A percentile compares a stretch with the other conserved stretches of the same genome.
These are phyloP conservation scores for Anastrepha obliqua DNA, from an alignment of 1,140 invertebrate species.

Conservation along the genomic window DNA sequence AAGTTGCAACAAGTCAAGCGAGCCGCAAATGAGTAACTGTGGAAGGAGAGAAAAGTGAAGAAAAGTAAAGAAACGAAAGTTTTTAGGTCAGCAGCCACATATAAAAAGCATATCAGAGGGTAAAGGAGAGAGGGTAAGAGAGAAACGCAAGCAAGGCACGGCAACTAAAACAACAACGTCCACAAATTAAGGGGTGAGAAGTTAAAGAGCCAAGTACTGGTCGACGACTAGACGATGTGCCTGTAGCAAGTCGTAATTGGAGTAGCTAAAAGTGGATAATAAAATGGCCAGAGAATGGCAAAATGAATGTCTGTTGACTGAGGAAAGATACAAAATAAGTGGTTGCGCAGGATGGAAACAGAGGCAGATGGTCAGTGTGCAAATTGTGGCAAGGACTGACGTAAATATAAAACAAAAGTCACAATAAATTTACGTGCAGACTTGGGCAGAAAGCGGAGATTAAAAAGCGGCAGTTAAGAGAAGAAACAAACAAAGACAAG, in stretches of 20 bases:
- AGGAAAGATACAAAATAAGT: neutral
- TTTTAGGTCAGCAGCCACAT: too few species aligned
- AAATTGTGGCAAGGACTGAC: neutral
- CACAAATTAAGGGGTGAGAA: neutral
- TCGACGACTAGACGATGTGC: neutral
- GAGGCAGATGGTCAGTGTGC: too few species aligned
- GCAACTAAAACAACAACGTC: neutral
- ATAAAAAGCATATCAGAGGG: neutral
- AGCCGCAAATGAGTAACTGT: neutral
- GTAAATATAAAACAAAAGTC: neutral
- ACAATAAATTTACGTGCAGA: neutral
- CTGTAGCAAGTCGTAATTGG: slow-evolving; percentile 1
- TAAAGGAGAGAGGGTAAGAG: too few species aligned
- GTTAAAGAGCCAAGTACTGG: neutral
- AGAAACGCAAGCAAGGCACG: too few species aligned
- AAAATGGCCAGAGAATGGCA: neutral
- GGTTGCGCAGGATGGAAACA: neutral
- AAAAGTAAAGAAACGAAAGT: neutral
- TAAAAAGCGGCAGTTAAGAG: neutral
- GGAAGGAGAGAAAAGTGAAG: too few species aligned
- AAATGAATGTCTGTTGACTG: neutral
- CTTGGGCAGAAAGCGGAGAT: neutral
- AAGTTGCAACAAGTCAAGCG: neutral
- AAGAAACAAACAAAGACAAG: neutral
- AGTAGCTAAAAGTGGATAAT: slow-evolving; percentile 1